Evolutionary conservation across 2,113 vertebrate species (phyloP).

Genomic region (Phrynosoma platyrhinos): DNA sequence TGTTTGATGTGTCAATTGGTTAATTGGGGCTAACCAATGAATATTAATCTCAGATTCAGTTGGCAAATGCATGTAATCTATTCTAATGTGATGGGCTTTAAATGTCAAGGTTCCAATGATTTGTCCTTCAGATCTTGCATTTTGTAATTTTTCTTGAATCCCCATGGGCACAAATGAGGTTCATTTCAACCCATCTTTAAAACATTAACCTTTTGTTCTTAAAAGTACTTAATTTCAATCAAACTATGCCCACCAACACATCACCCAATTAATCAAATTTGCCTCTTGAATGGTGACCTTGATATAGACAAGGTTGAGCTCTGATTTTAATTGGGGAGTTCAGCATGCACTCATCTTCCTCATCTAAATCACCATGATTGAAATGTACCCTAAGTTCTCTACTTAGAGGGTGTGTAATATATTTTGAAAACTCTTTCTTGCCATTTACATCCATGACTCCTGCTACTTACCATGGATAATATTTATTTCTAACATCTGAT

Average conservation of each 20-base stretch:
- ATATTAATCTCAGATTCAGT: neutral
- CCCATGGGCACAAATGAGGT: neutral
- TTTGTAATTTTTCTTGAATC: neutral
- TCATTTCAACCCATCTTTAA: neutral
- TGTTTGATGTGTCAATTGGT: neutral
- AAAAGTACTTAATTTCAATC: neutral
- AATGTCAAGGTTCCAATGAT: neutral
- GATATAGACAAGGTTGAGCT: neutral
- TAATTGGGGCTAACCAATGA: neutral
- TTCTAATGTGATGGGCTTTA: conserved; percentile 1
- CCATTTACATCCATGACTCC: no score
- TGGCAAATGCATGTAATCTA: neutral
- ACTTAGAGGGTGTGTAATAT: no score
- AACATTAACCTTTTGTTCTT: neutral
- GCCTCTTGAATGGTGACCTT: neutral
- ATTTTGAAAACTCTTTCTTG: no score
- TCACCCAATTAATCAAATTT: neutral
- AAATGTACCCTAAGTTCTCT: no score
- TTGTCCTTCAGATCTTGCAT: neutral
- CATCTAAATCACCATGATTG: neutral
- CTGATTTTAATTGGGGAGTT: neutral
- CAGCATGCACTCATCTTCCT: neutral
- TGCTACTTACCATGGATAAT: no score
- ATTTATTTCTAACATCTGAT: no score
- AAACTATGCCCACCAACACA: neutral